These are phyloP conservation scores for Halcyon chelicuti DNA, from an alignment of 2,797 vertebrate species.

Conservation along the genomic window DNA sequence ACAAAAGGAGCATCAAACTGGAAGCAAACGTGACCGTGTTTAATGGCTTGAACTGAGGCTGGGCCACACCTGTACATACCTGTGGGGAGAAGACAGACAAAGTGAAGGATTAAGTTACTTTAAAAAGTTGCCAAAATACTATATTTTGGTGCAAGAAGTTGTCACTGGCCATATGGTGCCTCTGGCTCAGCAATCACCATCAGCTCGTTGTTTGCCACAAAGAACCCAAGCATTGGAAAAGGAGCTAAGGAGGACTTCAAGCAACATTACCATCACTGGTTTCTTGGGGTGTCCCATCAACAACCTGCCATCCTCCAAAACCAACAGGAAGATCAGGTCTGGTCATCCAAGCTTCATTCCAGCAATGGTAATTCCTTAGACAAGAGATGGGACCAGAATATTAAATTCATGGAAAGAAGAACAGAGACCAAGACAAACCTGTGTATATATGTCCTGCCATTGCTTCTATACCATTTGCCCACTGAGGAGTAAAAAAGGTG, in stretches of 20 bases:
- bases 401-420: background rate
- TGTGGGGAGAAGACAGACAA: slow-evolving; percentile 23
- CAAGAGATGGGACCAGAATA: background rate
- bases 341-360: slow-evolving; percentile 96
- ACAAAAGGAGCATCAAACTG: slow-evolving; percentile 93
- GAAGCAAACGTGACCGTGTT: slow-evolving; percentile 92
- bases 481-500: background rate
- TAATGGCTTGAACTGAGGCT: slow-evolving; percentile 92
- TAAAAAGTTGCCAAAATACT: background rate
- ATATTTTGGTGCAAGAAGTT: background rate
- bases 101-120: background rate
- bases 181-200: background rate
- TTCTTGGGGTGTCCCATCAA: slow-evolving; percentile 96
- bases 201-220: background rate
- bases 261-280: slow-evolving; percentile 89
- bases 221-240: background rate
- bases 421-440: background rate
- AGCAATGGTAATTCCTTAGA: slow-evolving; percentile 97
- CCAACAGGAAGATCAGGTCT: slow-evolving; percentile 93
- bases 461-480: background rate
- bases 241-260: background rate
- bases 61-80: slow-evolving; percentile 95
- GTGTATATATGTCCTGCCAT: background rate
- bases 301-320: slow-evolving; percentile 95
- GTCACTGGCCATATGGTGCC: background rate